Conservation (phyloP, 2,888 invertebrate species). For the Tanytarsus gracilentus region DNA sequence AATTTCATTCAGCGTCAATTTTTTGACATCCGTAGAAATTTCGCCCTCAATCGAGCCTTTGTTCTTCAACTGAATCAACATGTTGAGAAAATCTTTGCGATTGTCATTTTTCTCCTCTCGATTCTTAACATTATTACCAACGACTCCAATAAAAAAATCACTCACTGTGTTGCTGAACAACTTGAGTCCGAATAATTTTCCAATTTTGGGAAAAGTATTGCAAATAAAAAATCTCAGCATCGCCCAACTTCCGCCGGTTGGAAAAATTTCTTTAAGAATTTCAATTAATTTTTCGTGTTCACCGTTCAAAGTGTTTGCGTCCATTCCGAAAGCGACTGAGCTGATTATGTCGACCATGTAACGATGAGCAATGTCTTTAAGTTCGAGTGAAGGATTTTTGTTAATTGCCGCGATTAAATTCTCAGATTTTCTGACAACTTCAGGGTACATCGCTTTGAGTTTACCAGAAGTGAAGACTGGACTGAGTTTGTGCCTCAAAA, state of each 20-base stretch:
- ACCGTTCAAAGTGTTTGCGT: constrained; percentile 9
- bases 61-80: constrained; percentile 47
- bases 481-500: constrained; percentile 9
- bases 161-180: neutral
- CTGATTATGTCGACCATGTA: constrained; percentile 26
- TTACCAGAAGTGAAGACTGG: constrained; percentile 22
- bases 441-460: constrained; percentile 13
- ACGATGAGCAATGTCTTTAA: constrained; percentile 14
- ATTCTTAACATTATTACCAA: constrained; percentile 43
- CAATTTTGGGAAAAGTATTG: constrained; percentile 8
- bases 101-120: constrained; percentile 40
- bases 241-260: neutral
- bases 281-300: constrained; percentile 12
- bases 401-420: constrained; percentile 4
- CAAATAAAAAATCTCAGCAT: neutral
- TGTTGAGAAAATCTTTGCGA: constrained; percentile 49
- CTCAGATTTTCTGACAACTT: neutral
- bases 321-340: constrained; percentile 28
- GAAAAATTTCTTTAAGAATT: neutral
- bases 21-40: constrained; percentile 16
- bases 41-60: constrained; percentile 39
- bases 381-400: neutral
- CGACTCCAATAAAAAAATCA: constrained; percentile 43
- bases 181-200: neutral
- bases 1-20: constrained; percentile 36